These are phyloP conservation scores for Varecia variegata DNA, from an alignment of 2,797 vertebrate species.

Conservation along the genomic window DNA sequence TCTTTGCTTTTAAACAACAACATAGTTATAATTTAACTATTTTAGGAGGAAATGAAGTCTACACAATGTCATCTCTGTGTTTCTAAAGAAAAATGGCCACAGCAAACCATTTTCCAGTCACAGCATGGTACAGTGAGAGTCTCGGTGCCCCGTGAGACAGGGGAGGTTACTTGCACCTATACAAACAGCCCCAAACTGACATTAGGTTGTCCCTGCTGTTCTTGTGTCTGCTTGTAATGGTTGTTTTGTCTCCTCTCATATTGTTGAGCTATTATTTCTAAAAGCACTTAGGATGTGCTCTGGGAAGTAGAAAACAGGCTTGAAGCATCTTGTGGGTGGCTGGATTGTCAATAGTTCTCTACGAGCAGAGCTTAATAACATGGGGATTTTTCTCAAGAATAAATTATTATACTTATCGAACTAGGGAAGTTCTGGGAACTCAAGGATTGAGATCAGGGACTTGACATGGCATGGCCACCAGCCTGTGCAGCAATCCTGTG, in stretches of 20 bases:
- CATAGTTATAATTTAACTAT: constrained; percentile 17
- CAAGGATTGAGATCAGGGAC: neutral
- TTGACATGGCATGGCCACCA: too few species aligned
- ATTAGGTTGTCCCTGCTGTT: too few species aligned
- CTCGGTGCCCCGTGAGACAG: neutral
- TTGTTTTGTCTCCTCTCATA: neutral
- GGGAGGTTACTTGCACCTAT: neutral
- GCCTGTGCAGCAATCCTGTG: neutral
- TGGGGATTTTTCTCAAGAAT: neutral
- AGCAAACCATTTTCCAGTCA: neutral
- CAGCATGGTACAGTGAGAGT: rapidly evolving
- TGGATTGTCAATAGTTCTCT: neutral
- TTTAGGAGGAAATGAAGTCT: neutral
- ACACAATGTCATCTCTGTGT: neutral
- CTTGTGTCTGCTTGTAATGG: neutral
- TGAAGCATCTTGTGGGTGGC: neutral
- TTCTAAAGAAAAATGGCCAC: neutral
- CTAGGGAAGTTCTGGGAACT: neutral
- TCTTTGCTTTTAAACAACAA: neutral
- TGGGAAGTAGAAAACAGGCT: neutral
- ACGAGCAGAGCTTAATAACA: neutral
- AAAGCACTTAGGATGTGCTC: neutral
- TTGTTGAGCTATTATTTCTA: neutral
- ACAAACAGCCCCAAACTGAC: neutral
- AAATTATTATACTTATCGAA: neutral